A percentile compares a stretch with the other conserved stretches of the same genome.
These are phyloP conservation scores for Apogon hyalosoma DNA, from an alignment of 2,797 vertebrate species.

Conservation along the genomic window DNA sequence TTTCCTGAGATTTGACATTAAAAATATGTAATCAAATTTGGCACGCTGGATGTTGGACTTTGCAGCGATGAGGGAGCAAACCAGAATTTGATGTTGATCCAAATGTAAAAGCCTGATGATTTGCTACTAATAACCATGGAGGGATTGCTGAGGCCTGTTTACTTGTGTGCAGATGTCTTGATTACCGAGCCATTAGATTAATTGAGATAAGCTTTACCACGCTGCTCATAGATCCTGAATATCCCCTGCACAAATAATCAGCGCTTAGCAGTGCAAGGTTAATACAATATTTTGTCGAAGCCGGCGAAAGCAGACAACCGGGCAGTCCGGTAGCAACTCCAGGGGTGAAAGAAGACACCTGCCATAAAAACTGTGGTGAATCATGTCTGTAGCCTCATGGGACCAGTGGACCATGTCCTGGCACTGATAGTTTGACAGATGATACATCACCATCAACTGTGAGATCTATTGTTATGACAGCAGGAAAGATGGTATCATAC, in stretches of 20 bases:
- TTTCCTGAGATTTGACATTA: not conserved
- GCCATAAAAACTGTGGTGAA: conserved; percentile 45
- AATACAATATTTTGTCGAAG: conserved; percentile 30
- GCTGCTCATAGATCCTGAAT: conserved; percentile 52
- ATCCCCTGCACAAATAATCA: conserved; percentile 55
- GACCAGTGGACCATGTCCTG: conserved; percentile 63
- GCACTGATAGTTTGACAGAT: conserved; percentile 42
- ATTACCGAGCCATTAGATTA: conserved; percentile 71
- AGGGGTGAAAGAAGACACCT: conserved; percentile 58
- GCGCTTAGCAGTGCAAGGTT: conserved; percentile 39
- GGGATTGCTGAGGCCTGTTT: conserved; percentile 56
- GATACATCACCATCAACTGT: conserved; percentile 51
- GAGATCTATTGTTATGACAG: conserved; percentile 76
- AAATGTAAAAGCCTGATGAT: conserved; percentile 67
- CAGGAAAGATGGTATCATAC: conserved; percentile 68
- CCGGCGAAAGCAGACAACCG: conserved; percentile 20
- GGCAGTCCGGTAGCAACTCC: conserved; percentile 35
- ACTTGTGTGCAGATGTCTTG: conserved; percentile 68
- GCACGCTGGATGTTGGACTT: conserved; percentile 12
- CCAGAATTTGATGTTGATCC: conserved; percentile 54
- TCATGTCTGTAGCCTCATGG: conserved; percentile 62
- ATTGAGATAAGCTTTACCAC: conserved; percentile 67
- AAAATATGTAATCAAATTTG: conserved; percentile 14
- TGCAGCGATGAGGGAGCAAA: conserved; percentile 19
- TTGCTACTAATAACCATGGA: conserved; percentile 62